Evolutionary conservation across 2,888 invertebrate species (phyloP).

Genomic region (Chloromyia formosa): DNA sequence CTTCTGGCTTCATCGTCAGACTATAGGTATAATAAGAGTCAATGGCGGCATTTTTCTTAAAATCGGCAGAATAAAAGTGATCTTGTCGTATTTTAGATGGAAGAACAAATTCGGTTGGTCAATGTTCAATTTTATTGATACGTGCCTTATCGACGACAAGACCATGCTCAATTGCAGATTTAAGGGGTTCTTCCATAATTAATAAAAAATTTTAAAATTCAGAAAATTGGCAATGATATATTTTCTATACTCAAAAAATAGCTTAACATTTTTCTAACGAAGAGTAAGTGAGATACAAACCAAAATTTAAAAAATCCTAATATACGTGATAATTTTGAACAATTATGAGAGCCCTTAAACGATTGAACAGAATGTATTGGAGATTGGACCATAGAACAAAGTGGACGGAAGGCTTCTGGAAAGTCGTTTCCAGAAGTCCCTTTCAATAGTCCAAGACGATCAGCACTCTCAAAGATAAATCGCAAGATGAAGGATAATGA

Average conservation of each 20-base stretch:
- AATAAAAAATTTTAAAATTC: no score
- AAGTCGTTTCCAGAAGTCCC: slow-evolving; percentile 33
- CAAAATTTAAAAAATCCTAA: no score
- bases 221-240: no score
- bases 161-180: background rate
- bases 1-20: background rate
- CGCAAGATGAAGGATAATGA: slow-evolving; percentile 60
- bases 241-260: no score
- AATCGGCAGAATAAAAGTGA: slow-evolving; percentile 30
- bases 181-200: no score
- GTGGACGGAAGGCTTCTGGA: slow-evolving; percentile 4
- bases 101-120: slow-evolving; percentile 43
- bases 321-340: no score
- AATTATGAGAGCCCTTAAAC: no score
- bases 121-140: slow-evolving; percentile 44
- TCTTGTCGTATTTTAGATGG: slow-evolving; percentile 37
- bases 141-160: slow-evolving; percentile 37
- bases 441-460: slow-evolving; percentile 22
- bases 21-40: background rate
- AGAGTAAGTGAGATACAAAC: no score
- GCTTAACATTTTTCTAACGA: no score
- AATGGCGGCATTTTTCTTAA: slow-evolving; percentile 27
- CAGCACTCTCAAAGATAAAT: slow-evolving; percentile 54
- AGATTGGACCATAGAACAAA: slow-evolving; percentile 8
- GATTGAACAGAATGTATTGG: background rate